Conservation (phyloP, 2,888 invertebrate genomes). For the Mamestra brassicae region DNA sequence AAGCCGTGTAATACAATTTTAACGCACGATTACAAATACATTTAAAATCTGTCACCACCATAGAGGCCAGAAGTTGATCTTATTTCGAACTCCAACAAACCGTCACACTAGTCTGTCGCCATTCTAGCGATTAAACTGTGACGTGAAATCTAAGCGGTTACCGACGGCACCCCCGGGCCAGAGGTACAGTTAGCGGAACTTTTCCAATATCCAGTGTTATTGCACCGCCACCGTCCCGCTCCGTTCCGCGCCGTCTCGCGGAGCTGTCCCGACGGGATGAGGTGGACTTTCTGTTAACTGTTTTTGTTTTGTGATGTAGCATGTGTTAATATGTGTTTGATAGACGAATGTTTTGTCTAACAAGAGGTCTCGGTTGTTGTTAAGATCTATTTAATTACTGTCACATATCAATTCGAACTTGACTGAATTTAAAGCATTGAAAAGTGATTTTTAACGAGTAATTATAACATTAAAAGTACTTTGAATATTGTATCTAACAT, state of each 20-base stretch:
- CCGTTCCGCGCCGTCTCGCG: conserved; percentile 2
- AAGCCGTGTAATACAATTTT: not conserved
- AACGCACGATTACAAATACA: not conserved
- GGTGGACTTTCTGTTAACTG: conserved; percentile 4
- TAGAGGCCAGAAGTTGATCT: not conserved
- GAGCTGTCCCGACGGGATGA: conserved; percentile 7
- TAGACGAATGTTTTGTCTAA: no score
- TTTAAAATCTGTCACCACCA: not conserved
- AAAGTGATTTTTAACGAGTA: no score
- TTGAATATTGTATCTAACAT: not conserved
- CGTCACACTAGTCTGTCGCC: not conserved
- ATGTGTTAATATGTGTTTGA: no score
- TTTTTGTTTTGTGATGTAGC: not conserved
- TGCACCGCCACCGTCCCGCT: not conserved
- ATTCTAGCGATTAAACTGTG: conserved; percentile 46
- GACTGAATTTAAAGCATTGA: no score
- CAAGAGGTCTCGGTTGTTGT: no score
- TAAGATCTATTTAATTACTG: no score
- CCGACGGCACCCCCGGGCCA: conserved; percentile 32
- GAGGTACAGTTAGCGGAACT: conserved; percentile 57
- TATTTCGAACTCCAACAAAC: conserved; percentile 30
- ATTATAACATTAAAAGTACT: not conserved
- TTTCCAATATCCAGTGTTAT: conserved; percentile 61
- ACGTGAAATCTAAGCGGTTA: conserved; percentile 43
- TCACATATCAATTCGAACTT: no score